These are phyloP conservation scores for Thripadectes ignobilis DNA, from an alignment of 2,797 vertebrate genomes.

Conservation along the genomic window DNA sequence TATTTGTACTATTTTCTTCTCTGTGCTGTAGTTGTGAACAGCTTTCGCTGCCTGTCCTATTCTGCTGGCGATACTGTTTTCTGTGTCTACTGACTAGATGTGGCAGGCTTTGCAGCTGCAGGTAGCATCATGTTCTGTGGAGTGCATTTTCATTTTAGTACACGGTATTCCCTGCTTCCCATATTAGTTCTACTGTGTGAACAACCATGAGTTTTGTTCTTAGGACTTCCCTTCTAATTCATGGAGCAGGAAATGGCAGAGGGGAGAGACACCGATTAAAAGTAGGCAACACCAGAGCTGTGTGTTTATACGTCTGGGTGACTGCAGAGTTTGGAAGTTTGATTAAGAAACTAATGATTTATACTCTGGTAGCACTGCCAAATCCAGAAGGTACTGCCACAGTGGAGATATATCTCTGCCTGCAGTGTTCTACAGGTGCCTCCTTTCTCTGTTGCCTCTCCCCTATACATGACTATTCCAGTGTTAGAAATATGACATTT, in stretches of 20 bases:
- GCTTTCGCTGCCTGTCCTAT: background rate
- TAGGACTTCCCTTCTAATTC: background rate
- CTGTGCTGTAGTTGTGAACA: background rate
- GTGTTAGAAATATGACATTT: background rate
- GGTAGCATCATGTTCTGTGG: background rate
- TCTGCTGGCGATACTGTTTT: background rate
- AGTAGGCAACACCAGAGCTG: background rate
- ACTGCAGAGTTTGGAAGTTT: background rate
- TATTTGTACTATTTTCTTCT: background rate
- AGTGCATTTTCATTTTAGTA: background rate
- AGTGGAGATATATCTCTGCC: background rate
- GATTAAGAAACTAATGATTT: background rate
- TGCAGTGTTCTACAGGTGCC: background rate
- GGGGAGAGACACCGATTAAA: background rate
- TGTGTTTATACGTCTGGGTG: background rate
- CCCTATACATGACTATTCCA: background rate
- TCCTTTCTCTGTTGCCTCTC: background rate
- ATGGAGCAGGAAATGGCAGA: background rate
- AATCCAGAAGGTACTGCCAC: background rate
- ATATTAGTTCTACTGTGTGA: background rate
- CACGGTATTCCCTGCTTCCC: background rate
- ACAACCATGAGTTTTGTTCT: background rate
- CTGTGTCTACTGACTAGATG: background rate
- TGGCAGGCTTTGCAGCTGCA: background rate
- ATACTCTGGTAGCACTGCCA: background rate